Conservation (phyloP, 2,113 vertebrate genomes). For the Scophthalmus maximus region DNA sequence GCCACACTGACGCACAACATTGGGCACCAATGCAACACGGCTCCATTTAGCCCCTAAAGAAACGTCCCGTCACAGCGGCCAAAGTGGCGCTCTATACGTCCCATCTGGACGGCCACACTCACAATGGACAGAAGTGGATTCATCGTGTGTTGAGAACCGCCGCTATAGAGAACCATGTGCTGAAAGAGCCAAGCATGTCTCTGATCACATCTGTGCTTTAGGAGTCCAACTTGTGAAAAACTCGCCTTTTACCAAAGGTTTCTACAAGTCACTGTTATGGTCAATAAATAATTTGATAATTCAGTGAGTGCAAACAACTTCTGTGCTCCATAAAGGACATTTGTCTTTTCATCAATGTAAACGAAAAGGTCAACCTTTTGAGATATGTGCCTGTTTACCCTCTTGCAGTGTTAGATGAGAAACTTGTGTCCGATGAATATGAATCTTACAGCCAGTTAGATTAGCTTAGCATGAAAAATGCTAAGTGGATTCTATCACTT, state of each 20-base stretch:
- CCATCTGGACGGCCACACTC: conserved; percentile 36
- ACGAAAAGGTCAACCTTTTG: background rate
- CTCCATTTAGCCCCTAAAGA: conserved; percentile 69
- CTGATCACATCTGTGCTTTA: conserved; percentile 31
- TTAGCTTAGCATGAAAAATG: background rate
- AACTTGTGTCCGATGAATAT: background rate
- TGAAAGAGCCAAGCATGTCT: conserved; percentile 25
- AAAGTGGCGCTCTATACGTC: conserved; percentile 55
- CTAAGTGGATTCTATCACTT: background rate
- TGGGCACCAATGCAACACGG: conserved; percentile 66
- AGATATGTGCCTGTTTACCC: background rate
- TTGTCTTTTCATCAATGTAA: background rate
- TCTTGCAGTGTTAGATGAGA: background rate
- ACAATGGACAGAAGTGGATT: conserved; percentile 69
- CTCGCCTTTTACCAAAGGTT: background rate
- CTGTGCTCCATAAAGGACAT: no score
- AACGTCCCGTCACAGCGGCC: conserved; percentile 43
- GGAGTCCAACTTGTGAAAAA: background rate
- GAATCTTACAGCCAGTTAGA: background rate
- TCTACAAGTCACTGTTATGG: background rate
- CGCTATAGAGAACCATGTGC: conserved; percentile 25
- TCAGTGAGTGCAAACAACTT: no score
- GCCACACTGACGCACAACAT: conserved; percentile 65
- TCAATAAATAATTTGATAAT: no score
- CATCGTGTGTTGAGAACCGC: conserved; percentile 59